phyloP scores from a whole-genome alignment of 2,113 vertebrate genomes.

The Takifugu bimaculatus region DNA sequence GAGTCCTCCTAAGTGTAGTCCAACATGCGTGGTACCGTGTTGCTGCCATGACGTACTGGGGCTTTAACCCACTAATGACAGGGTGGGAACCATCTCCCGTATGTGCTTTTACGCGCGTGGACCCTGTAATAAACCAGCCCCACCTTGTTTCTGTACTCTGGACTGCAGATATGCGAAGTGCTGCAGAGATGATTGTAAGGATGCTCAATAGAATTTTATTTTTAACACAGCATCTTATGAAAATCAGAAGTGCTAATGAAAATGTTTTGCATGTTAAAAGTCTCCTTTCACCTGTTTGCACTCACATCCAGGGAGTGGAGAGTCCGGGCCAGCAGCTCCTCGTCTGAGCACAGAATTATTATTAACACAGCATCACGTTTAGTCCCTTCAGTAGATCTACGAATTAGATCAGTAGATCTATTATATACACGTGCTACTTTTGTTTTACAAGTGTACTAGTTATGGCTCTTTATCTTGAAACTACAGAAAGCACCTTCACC shows the following conservation, averaged over 20 bases:
- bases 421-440: too few relatives aligned
- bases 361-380: too few relatives aligned
- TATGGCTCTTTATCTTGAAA: too few relatives aligned
- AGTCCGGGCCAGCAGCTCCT: too few relatives aligned
- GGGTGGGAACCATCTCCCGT: constrained; percentile 40
- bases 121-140: constrained; percentile 37
- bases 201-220: neutral
- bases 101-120: constrained; percentile 11
- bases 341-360: too few relatives aligned
- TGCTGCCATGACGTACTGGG: neutral
- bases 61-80: constrained; percentile 46
- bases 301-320: too few relatives aligned
- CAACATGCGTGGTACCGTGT: neutral
- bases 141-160: constrained; percentile 17
- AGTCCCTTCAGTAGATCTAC: too few relatives aligned
- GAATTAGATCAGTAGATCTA: too few relatives aligned
- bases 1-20: neutral
- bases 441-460: too few relatives aligned
- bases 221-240: neutral
- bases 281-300: too few relatives aligned
- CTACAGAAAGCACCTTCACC: neutral
- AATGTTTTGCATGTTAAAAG: too few relatives aligned
- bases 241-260: too few relatives aligned
- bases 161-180: neutral
- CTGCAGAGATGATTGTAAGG: neutral